Conservation (phyloP, 2,888 invertebrate genomes). For the Drosophila anomalipes region DNA sequence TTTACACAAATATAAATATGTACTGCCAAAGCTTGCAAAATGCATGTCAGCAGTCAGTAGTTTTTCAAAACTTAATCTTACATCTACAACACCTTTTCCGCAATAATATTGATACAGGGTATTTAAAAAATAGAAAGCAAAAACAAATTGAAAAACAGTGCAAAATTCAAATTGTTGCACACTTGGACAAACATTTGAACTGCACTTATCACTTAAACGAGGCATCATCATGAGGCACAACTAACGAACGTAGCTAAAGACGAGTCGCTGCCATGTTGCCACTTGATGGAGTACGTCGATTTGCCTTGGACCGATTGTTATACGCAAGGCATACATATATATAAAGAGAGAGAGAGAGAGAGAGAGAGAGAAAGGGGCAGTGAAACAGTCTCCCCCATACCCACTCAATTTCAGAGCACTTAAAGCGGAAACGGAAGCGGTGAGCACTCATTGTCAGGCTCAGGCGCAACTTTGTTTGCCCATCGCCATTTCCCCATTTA, state of each 20-base stretch:
- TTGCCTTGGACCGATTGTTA: constrained; percentile 41
- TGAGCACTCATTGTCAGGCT: constrained; percentile 75
- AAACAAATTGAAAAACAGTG: constrained; percentile 32
- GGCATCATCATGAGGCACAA: constrained; percentile 40
- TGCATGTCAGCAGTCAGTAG: neutral
- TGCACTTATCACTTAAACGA: constrained; percentile 67
- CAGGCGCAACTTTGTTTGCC: constrained; percentile 67
- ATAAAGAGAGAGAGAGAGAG: neutral
- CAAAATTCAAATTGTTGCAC: constrained; percentile 65
- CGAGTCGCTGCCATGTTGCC: constrained; percentile 40
- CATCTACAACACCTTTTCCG: neutral
- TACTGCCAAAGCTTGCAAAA: neutral
- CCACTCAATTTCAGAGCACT: constrained; percentile 61
- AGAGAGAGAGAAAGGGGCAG: neutral
- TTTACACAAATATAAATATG: neutral
- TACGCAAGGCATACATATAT: constrained; percentile 1
- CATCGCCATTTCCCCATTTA: constrained; percentile 40
- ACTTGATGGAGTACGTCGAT: constrained; percentile 63
- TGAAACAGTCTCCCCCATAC: neutral
- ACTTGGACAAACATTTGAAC: constrained; percentile 74
- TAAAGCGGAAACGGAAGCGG: constrained; percentile 76
- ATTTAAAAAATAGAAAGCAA: constrained; percentile 9
- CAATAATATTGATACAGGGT: constrained; percentile 4
- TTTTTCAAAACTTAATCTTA: neutral
- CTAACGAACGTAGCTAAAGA: constrained; percentile 49